A percentile compares a stretch with the other conserved stretches of the same genome.
phyloP scores from a whole-genome alignment of 2,888 invertebrate genomes.

The Phoronis australis region DNA sequence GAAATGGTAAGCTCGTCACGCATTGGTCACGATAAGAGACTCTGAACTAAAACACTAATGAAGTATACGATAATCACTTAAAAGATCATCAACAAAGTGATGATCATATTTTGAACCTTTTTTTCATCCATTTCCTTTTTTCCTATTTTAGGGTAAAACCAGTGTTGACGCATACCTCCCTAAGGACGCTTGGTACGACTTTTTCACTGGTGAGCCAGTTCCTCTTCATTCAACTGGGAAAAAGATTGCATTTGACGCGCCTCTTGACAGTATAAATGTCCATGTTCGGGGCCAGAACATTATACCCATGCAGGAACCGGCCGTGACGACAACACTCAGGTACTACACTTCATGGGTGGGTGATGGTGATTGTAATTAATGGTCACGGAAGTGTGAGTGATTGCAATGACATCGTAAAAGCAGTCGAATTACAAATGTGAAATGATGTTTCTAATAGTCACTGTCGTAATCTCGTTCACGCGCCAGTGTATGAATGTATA shows the following conservation, averaged over 20 bases:
- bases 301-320: slow-evolving; percentile 60
- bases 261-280: slow-evolving; percentile 63
- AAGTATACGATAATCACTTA: no score
- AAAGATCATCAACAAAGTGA: no score
- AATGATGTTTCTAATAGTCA: no score
- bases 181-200: slow-evolving; percentile 36
- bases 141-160: slow-evolving; percentile 15
- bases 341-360: slow-evolving; percentile 21
- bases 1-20: slow-evolving; percentile 16
- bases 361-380: no score
- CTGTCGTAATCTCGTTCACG: no score
- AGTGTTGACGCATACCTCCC: slow-evolving; percentile 39
- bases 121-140: neutral
- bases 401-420: no score
- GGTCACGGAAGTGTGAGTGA: no score
- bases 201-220: slow-evolving; percentile 21
- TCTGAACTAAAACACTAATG: neutral
- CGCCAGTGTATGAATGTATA: no score
- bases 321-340: slow-evolving; percentile 59
- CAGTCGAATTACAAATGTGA: no score
- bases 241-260: slow-evolving; percentile 58
- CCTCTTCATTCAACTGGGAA: slow-evolving; percentile 27
- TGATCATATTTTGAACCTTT: neutral
- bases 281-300: slow-evolving; percentile 67
- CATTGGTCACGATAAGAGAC: neutral